Evolutionary conservation across 92 coral and sea anemone species (phyloP), one percentile per base, ranked within the genome.

Genomic region (Hydrozoanthus gracilis): DNA sequence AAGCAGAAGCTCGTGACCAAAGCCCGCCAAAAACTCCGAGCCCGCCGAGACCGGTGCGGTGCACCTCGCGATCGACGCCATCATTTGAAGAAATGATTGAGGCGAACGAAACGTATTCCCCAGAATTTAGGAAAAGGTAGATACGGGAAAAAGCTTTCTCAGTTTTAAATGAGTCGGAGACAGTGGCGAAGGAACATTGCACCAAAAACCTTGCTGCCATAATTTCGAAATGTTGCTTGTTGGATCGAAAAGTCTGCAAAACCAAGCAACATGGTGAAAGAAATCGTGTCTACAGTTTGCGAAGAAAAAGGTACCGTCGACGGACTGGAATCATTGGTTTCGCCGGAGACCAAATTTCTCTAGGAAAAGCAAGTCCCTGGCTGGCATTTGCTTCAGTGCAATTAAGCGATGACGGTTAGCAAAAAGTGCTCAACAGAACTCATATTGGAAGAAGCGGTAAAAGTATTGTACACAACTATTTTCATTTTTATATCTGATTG

Each of bases 151-250:
- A 60, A 60, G 67, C 67, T 60, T 60, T 60, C 15, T 9, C 15
- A 60, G 39, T 60, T 60, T 60, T 60, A 60, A 60, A 14, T 60
- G 11, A 60, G 67, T 17, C 20, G 1, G 44, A 67, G 46, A 67
- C 44, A 71, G 51, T 46, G 76, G 54, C 76, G 51, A 71, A 71
- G 52, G 76, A 71, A 71, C 5, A 71, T 71, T 51, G 76, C 76
- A 18, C 76, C 76, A 46, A 46, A 71, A 20, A 44, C 51, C 76
- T 71, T 71, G 1, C 76, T 6, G 14, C 74, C 50, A 27, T 69
- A 10, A 69, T 69, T 27, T 69, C 74, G 13, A 69, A 39, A 18
- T 69, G 74, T 69, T 67, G 72, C 39, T 27, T 69, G 4, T 27
- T 69, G 11, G 51, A 69, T 69, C 10, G 49, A 69, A 3, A 27